phyloP scores from a whole-genome alignment of 2,888 invertebrate species.

The Galeopsomyia nigrocyanea region DNA sequence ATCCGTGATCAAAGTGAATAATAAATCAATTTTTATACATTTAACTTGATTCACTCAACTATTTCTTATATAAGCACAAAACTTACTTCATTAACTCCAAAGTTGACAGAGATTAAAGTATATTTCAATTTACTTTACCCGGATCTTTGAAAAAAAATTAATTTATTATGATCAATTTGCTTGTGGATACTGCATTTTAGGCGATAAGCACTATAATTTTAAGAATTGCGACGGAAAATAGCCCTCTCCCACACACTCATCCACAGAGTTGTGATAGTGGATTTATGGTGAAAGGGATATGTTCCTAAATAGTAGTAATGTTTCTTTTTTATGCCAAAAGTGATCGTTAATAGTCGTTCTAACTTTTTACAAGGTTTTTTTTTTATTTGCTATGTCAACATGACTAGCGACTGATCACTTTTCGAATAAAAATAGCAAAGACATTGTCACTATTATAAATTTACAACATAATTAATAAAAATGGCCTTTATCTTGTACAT shows the following conservation, averaged over 20 bases:
- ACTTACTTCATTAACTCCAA: too few species aligned
- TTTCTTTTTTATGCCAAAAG: slow-evolving; percentile 32
- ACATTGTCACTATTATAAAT: slow-evolving; percentile 46
- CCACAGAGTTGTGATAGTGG: slow-evolving; percentile 65
- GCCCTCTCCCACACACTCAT: slow-evolving; percentile 65
- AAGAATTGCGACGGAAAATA: slow-evolving; percentile 57
- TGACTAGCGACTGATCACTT: slow-evolving; percentile 32
- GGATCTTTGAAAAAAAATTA: slow-evolving; percentile 14
- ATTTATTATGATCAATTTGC: slow-evolving; percentile 31
- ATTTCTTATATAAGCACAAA: too few species aligned
- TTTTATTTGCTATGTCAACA: background rate
- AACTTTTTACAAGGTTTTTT: slow-evolving; percentile 30
- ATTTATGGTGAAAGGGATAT: slow-evolving; percentile 66
- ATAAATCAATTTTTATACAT: slow-evolving; percentile 10
- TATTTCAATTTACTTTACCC: too few species aligned
- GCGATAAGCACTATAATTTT: slow-evolving; percentile 36
- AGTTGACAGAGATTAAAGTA: too few species aligned
- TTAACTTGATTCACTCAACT: too few species aligned
- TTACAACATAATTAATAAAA: slow-evolving; percentile 14
- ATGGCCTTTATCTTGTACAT: slow-evolving; percentile 48
- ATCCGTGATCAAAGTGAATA: slow-evolving; percentile 23
- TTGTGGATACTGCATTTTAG: slow-evolving; percentile 30
- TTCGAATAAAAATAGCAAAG: slow-evolving; percentile 25
- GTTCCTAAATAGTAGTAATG: slow-evolving; percentile 50
- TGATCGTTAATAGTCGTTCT: slow-evolving; percentile 18